Percentiles rank a stretch among this genome's conserved stretches.
These are phyloP conservation scores for Betta splendens DNA, from an alignment of 2,797 vertebrate species.

Conservation along the genomic window DNA sequence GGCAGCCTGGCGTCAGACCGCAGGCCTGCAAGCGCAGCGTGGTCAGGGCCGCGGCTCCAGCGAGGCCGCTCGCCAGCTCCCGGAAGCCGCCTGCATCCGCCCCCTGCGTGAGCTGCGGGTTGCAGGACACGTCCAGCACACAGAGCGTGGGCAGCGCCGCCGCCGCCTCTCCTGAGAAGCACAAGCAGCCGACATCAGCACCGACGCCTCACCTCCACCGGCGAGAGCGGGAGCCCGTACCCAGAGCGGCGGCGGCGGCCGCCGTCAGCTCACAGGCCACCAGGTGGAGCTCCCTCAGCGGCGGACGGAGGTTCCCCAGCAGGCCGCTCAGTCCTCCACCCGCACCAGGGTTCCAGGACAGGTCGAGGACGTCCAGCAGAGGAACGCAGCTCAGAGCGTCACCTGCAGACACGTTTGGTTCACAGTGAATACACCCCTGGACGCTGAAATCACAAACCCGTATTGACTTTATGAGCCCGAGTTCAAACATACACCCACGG, in stretches of 20 bases:
- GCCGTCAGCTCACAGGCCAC: slow-evolving; percentile 84
- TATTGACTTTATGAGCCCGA: no score
- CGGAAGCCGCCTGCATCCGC: slow-evolving; percentile 44
- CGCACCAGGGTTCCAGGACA: slow-evolving; percentile 88
- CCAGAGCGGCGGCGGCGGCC: slow-evolving; percentile 82
- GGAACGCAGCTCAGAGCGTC: slow-evolving; percentile 78
- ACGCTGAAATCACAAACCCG: no score
- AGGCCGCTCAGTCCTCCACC: slow-evolving; percentile 83
- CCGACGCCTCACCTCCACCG: no score
- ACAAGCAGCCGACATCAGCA: no score
- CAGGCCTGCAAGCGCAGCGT: slow-evolving; percentile 82
- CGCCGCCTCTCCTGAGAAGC: slow-evolving; percentile 72
- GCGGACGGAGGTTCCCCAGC: slow-evolving; percentile 72
- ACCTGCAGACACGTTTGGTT: slow-evolving; percentile 70
- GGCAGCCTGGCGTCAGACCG: slow-evolving; percentile 74
- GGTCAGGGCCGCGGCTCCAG: slow-evolving; percentile 69
- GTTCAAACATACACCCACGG: no score
- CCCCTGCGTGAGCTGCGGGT: slow-evolving; percentile 75
- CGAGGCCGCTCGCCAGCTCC: slow-evolving; percentile 74
- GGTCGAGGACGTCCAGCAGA: slow-evolving; percentile 85
- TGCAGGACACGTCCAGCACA: slow-evolving; percentile 86
- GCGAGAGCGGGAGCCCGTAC: slow-evolving; percentile 9
- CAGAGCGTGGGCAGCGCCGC: slow-evolving; percentile 70
- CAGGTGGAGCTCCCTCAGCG: slow-evolving; percentile 83
- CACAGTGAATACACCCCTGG: no score